phyloP scores from a whole-genome alignment of 2,888 invertebrate species.

The Drosophila mettleri region DNA sequence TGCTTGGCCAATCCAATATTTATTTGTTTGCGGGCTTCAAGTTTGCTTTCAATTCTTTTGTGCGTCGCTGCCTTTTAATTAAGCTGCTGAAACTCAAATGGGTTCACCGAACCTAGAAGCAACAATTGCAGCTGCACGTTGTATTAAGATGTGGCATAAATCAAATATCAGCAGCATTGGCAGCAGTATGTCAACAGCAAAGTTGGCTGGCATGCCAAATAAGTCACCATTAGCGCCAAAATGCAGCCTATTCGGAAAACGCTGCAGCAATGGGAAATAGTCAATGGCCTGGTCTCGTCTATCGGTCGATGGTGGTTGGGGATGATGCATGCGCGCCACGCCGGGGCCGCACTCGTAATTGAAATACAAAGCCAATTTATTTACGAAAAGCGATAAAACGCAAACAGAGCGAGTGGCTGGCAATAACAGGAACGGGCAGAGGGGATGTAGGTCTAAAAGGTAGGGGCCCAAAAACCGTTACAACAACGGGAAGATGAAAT shows the following conservation, averaged over 20 bases:
- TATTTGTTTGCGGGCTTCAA: constrained; percentile 58
- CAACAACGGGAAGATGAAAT: constrained; percentile 60
- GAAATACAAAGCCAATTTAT: constrained; percentile 78
- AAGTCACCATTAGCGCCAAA: constrained; percentile 27
- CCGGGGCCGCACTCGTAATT: constrained; percentile 57
- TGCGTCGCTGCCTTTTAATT: constrained; percentile 70
- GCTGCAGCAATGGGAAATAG: constrained; percentile 12
- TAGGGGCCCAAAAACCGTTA: constrained; percentile 28
- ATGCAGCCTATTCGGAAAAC: constrained; percentile 34
- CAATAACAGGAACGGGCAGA: constrained; percentile 14
- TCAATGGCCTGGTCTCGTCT: background rate
- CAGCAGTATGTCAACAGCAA: constrained; percentile 38
- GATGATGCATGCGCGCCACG: constrained; percentile 9
- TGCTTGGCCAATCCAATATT: constrained; percentile 42
- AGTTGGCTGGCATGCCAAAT: constrained; percentile 29
- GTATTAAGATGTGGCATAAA: constrained; percentile 25
- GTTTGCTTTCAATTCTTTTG: constrained; percentile 56
- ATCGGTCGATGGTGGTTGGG: constrained; percentile 2
- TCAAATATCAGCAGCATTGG: constrained; percentile 35
- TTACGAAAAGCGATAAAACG: constrained; percentile 65
- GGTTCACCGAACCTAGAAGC: background rate
- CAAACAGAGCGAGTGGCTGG: constrained; percentile 41
- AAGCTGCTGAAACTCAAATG: constrained; percentile 22
- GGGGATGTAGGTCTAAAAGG: too few relatives aligned
- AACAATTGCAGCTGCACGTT: background rate